Conservation (phyloP, 2,888 invertebrate genomes). For the Lasioglossum figueresi region DNA sequence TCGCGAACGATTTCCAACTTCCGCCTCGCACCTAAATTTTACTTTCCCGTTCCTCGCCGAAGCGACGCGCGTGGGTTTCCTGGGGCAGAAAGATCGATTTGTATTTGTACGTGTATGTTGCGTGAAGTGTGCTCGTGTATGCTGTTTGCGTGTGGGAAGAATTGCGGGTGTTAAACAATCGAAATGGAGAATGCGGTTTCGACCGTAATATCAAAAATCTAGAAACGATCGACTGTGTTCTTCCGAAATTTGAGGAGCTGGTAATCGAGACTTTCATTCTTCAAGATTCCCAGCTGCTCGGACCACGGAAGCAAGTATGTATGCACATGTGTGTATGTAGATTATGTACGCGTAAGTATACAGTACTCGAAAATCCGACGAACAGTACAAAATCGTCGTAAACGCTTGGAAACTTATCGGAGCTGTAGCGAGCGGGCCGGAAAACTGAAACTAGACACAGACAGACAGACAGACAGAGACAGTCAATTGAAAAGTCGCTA, state of each 20-base stretch:
- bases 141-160: not conserved
- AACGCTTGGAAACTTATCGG: slow-evolving; percentile 22
- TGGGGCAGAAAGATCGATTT: not conserved
- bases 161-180: not conserved
- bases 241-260: not conserved
- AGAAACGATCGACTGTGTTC: not conserved
- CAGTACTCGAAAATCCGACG: slow-evolving; percentile 60
- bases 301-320: not conserved
- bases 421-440: slow-evolving; percentile 36
- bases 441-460: slow-evolving; percentile 24
- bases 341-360: slow-evolving; percentile 40
- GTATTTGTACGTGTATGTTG: not conserved
- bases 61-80: slow-evolving; percentile 3
- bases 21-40: not conserved
- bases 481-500: slow-evolving; percentile 49
- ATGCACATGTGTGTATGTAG: not conserved
- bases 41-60: slow-evolving; percentile 19
- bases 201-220: slow-evolving; percentile 5
- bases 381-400: not conserved
- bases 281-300: not conserved
- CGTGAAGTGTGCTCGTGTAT: not conserved
- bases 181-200: not conserved
- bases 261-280: not conserved
- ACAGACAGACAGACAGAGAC: slow-evolving; percentile 18
- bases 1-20: slow-evolving; percentile 14